phyloP scores from a whole-genome alignment of 2,888 invertebrate species.

The Adineta ricciae region DNA sequence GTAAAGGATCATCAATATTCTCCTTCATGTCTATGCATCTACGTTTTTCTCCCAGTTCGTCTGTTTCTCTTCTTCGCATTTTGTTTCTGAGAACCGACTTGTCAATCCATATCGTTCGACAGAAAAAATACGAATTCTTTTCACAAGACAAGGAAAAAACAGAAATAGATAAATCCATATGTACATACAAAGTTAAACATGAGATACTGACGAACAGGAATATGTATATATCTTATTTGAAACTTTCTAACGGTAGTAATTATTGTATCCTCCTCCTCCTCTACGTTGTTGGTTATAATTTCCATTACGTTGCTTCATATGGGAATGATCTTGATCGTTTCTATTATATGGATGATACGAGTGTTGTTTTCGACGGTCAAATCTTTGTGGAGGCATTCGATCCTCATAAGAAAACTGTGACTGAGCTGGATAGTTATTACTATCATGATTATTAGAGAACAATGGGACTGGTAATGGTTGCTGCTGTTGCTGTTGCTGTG shows the following conservation, averaged over 20 bases:
- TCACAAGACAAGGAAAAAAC: slow-evolving; percentile 2
- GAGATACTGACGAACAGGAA: neutral
- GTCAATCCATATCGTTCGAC: neutral
- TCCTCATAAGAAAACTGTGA: neutral
- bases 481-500: neutral
- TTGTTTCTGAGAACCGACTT: neutral
- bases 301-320: slow-evolving; percentile 1
- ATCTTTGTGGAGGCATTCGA: neutral
- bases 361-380: neutral
- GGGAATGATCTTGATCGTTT: neutral
- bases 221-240: too few relatives aligned
- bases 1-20: neutral
- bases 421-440: neutral
- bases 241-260: neutral
- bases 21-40: neutral
- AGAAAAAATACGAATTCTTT: neutral
- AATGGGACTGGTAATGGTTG: neutral
- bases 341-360: slow-evolving; percentile 3
- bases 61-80: neutral
- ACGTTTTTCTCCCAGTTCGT: neutral
- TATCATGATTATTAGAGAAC: neutral
- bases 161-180: neutral
- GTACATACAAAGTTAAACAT: slow-evolving; percentile 3
- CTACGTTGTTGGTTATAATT: neutral
- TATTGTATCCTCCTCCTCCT: neutral